A percentile compares a stretch with the other conserved stretches of the same genome.
These are phyloP conservation scores for Agrochola lota DNA, from an alignment of 2,888 invertebrate genomes.

Conservation along the genomic window DNA sequence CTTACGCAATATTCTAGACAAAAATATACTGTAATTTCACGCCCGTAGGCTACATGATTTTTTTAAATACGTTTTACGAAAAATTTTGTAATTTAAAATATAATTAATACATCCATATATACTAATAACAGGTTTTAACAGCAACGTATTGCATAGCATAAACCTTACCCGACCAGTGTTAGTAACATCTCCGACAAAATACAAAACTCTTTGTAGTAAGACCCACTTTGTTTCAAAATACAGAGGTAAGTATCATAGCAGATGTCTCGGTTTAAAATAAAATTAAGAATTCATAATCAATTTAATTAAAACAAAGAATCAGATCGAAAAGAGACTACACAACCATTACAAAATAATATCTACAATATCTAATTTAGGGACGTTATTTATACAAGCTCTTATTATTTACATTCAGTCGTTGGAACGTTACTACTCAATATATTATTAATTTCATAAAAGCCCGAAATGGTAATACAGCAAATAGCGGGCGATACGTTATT, in stretches of 20 bases:
- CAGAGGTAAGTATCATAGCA: constrained; percentile 66
- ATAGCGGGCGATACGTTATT: constrained; percentile 78
- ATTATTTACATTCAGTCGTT: constrained; percentile 84
- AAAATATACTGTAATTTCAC: constrained; percentile 56
- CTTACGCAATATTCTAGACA: constrained; percentile 50
- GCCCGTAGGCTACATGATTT: constrained; percentile 27
- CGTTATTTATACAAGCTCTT: constrained; percentile 76
- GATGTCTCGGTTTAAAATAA: constrained; percentile 62
- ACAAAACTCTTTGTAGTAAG: constrained; percentile 61
- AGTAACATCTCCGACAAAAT: constrained; percentile 51
- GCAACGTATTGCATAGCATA: constrained; percentile 36
- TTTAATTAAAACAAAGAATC: constrained; percentile 71
- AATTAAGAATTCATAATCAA: constrained; percentile 54
- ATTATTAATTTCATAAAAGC: constrained; percentile 67
- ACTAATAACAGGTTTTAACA: constrained; percentile 36
- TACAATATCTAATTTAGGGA: constrained; percentile 71
- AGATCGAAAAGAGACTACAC: constrained; percentile 81
- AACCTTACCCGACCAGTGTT: constrained; percentile 52
- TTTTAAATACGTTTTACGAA: constrained; percentile 41
- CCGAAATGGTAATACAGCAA: constrained; percentile 63
- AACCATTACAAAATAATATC: constrained; percentile 76
- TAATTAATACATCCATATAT: constrained; percentile 38
- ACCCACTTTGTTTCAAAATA: constrained; percentile 79
- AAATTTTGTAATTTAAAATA: constrained; percentile 47
- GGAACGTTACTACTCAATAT: constrained; percentile 68